Evolutionary conservation across 2,113 vertebrate genomes (phyloP), one percentile per base, ranked within the genome.

Genomic region (pig (Sus scrofa)): DNA sequence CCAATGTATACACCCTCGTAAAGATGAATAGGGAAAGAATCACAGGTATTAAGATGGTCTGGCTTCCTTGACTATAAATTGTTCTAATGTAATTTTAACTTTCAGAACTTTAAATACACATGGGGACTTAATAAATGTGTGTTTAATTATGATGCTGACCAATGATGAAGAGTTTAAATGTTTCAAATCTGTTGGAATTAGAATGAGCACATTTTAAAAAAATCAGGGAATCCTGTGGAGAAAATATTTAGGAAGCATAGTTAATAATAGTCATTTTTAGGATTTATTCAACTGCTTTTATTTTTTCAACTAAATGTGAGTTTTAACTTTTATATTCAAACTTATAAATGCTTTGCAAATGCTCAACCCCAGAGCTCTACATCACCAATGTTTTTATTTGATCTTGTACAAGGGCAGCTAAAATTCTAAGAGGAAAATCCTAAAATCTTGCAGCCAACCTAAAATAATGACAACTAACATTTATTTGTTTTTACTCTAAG

Each of bases 261-360:
- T 70, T 79, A 84, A 92, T 84, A 22, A 30, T 52, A 79, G 14
- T 92, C 16, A 32, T 85, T 71, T 79, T 63, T 30, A 24, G 32
- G 15, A 4, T 63, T 89, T 94, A 52, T 83, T 83, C 7, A 81
- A 26, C 11, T 79, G 6, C 39, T 67, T 78, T 78, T 58, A 50
- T 85, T 81, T 81, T 93, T 95, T 82, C 67, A 89, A 63, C 37
- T 81, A 37, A 85, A 58, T 71, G 4, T 65, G 3, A n/a, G 11
- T 60, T 24, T 96, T 86, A 74, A 89, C 8, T 63, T 87, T 89
- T 94, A 50, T 73, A 30, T 86, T 44, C 8, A 8, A 84, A 65
- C 39, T 83, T 79, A 19, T 62, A 70, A 62, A n/a, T n/a, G 18
- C 52, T 83, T 96, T 94, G 26, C 8, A 82, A 62, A 52, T 95